Evolutionary conservation across 2,113 vertebrate species (phyloP), one percentile per base, ranked within the genome.

Genomic region (Regulus satrapa): DNA sequence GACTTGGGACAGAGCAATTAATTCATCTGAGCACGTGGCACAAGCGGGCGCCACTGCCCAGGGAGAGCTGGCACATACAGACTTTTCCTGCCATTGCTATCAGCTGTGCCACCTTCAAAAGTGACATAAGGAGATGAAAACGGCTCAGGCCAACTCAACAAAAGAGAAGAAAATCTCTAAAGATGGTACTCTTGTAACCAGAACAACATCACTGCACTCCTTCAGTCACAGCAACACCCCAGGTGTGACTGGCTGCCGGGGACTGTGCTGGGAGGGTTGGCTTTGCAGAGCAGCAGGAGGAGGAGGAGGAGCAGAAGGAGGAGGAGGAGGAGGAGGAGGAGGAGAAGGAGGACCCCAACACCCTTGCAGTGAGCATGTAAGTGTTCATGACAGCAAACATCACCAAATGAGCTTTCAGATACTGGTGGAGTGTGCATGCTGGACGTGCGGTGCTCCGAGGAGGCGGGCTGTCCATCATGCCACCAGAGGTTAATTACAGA

Each of bases 361-460:
- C 32, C 32, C 32, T 49, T 2, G 55, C 20, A 3, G 56, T 69
- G 58, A 88, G 66, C 51, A 41, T 20, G 56, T 66, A 71, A 45
- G 48, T 6, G 34, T 25, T 34, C 10, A 29, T 59, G 73, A 71
- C 45, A 75, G 61, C 81, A 63, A 85, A 67, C 56, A 71, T 45
- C 80, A 62, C 6, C 56, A 56, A 49, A 52, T 6, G 62, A 96
- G 66, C 40, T 88, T 25, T 38, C 2, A 11, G n/a, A 36, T 19
- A 11, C 21, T 1, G 3, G 25, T 0, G 19, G 85, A 54, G 40
- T 0, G 0, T 10, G 48, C 36, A 4, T 3, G 26, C 15, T 0
- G 3, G 29, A 4, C 0, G 9, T 4, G 10, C 4, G 12, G 34
- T 2, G 9, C 38, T 3, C 8, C 2, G 25, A 31, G 0, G 0